phyloP scores from a whole-genome alignment of 2,797 vertebrate species.

The Cossypha polioptera region DNA sequence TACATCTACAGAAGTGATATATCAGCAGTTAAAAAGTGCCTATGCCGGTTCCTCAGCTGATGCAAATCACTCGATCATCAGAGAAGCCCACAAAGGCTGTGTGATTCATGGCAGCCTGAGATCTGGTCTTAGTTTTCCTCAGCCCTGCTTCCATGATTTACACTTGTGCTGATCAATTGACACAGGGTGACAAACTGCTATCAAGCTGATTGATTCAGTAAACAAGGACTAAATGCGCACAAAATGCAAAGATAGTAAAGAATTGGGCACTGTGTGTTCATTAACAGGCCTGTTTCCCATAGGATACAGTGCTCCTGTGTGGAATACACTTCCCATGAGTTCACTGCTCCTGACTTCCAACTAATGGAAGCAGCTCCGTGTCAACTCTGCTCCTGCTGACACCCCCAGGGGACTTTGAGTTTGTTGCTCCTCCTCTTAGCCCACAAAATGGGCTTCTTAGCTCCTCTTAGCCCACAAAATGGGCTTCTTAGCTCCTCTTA shows the following conservation, averaged over 20 bases:
- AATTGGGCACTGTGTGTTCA: not conserved
- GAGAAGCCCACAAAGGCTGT: not conserved
- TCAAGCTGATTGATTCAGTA: not conserved
- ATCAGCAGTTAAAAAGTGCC: not conserved
- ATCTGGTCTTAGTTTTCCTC: conserved; percentile 6
- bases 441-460: not conserved
- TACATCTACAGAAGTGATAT: not conserved
- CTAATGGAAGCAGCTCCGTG: not conserved
- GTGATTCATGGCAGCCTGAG: not conserved
- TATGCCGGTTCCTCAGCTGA: not conserved
- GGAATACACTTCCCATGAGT: not conserved
- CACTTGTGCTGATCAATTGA: not conserved
- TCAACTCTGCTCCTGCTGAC: not conserved
- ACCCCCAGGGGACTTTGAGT: not conserved
- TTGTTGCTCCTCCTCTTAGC: not conserved
- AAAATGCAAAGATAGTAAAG: not conserved
- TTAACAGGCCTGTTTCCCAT: not conserved
- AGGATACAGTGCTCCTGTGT: not conserved
- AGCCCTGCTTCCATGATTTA: not conserved
- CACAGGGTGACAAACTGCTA: not conserved
- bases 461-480: not conserved
- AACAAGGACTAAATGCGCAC: not conserved
- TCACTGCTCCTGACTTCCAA: not conserved
- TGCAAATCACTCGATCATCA: not conserved
- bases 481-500: too few species aligned